Base-by-base conservation (phyloP, 2,797 vertebrate genomes). In the Chlorospingus semifuscus region DNA sequence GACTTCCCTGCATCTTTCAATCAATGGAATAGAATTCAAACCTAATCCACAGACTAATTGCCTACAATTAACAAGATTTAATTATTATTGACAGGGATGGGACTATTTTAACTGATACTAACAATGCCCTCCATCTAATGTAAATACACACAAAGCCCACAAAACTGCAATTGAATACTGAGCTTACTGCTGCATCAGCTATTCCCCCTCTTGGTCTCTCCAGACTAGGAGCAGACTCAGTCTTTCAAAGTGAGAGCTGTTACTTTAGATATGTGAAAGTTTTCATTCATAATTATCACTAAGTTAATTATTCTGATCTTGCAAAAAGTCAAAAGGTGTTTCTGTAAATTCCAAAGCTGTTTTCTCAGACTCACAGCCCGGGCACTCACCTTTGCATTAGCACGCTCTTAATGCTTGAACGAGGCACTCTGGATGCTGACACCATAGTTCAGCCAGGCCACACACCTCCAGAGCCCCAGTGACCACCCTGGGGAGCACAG, bases 41-140 rank as follows among this genome's bases (percentile, higher is more conserved):
- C 12, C n/a, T 86, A 87, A 92, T 29, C 29, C 66, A 86, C 6
- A 12, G 32, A 68, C 20, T 83, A 80, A 81, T 5, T 83, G 42
- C 63, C 30, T 70, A 57, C 89, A 93, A 60, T 60, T 36, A 92
- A 37, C 22, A 79, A 61, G 27, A 88, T 44, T 39, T 72, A 20
- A 70, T 47, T 72, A 63, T 42, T 80, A 78, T 14, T 80, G 42
- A 75, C 75, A 75, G 36, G 29, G 64, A 87, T 19, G 56, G 29
- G 44, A 78, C 79, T 89, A 52, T 66, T 94, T 88, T 87, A 84
- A 94, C n/a, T n/a, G 15, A 34, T 66, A 89, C 52, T 85, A 94
- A 76, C 11, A 30, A 30, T 37, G 14, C 61, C 57, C 59, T 24
- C 52, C 47, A 75, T 74, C 86, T 76, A 52, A 30, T 46, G 39